Evolutionary conservation across 1,140 invertebrate species (phyloP), one percentile per base, ranked within the genome.

Genomic region (Drosophila bipectinata): DNA sequence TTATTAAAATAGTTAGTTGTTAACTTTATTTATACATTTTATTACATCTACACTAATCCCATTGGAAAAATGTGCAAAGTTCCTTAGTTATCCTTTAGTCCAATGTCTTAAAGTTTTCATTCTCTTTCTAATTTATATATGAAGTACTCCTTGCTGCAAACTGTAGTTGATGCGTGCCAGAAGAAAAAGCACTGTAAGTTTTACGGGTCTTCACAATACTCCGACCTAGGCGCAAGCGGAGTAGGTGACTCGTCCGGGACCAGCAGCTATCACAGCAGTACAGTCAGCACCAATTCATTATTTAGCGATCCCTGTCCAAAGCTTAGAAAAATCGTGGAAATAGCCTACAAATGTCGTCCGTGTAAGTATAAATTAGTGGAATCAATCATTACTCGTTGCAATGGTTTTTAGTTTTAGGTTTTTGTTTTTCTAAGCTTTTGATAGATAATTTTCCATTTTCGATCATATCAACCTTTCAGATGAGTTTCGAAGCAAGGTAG

Each of bases 341-440:
- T 98, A 24, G 96, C 97, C 63, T 98, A 97, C 93, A 98, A 98
- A 93, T 99, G 97, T 93, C 94, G 97, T 92, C 98, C 97, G 91
- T 97, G 97, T 98, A 94, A 97, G 97, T 97, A 92, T 68, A 10
- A 4, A 71, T 60, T 37, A 37, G 34, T 67, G 0, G 6, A 28
- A 28, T 32, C 32, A 32, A 32, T 32, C 9, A 10, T 32, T 7
- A 28, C 26, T 6, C 1, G 26, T 28, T 1, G 26, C 26, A 28
- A 28, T 28, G 1, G 1, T 28, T 28, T 6, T 28, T 28, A 28
- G 0, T 6, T 28, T 28, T 28, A 5, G 4, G 6, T 28, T 21
- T 21, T 21, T 21, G 21, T 21, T 21, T 21, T 21, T 21, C 21
- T 21, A 21, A 21, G 21, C 3, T 21, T 3, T 0, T 21, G 21